Conservation (phyloP, 2,113 vertebrate genomes). For the Bungarus multicinctus region DNA sequence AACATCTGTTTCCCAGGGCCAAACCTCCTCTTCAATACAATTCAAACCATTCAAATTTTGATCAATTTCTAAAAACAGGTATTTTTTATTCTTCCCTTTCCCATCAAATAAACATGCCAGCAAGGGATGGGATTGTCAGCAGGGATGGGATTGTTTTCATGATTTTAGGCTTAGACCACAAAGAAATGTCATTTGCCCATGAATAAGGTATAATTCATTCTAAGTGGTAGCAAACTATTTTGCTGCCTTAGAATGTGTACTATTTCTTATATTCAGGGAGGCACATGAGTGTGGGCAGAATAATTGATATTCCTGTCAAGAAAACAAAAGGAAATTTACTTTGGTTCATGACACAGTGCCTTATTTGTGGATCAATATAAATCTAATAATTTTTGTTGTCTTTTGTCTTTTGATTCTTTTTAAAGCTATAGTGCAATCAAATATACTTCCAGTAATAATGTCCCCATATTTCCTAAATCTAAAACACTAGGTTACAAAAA, state of each 20-base stretch:
- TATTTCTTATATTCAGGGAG: constrained; percentile 57
- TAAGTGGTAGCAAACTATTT: constrained; percentile 65
- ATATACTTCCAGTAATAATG: constrained; percentile 2
- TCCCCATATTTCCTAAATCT: constrained; percentile 18
- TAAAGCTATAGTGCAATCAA: background rate
- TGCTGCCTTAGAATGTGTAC: constrained; percentile 60
- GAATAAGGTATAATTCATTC: constrained; percentile 62
- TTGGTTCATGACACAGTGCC: constrained; percentile 61
- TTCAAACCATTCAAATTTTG: constrained; percentile 2
- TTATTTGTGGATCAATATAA: constrained; percentile 68
- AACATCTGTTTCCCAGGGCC: background rate
- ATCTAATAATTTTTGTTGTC: constrained; percentile 54
- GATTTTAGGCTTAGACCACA: constrained; percentile 36
- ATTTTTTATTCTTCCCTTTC: constrained; percentile 2
- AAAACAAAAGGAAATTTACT: constrained; percentile 47
- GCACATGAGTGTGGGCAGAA: constrained; percentile 44
- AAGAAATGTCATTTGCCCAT: constrained; percentile 63
- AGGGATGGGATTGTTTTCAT: constrained; percentile 52
- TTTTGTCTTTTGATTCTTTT: constrained; percentile 30
- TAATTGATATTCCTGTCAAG: constrained; percentile 48
- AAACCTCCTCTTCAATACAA: background rate
- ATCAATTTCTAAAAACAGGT: constrained; percentile 16
- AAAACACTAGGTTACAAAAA: constrained; percentile 48
- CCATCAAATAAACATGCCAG: constrained; percentile 20
- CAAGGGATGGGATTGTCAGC: constrained; percentile 59